Percentiles rank a stretch among this genome's conserved stretches.
These are phyloP conservation scores for Dendronephthya gigantea DNA, from an alignment of 64 coral and sea anemone genomes.

Conservation along the genomic window DNA sequence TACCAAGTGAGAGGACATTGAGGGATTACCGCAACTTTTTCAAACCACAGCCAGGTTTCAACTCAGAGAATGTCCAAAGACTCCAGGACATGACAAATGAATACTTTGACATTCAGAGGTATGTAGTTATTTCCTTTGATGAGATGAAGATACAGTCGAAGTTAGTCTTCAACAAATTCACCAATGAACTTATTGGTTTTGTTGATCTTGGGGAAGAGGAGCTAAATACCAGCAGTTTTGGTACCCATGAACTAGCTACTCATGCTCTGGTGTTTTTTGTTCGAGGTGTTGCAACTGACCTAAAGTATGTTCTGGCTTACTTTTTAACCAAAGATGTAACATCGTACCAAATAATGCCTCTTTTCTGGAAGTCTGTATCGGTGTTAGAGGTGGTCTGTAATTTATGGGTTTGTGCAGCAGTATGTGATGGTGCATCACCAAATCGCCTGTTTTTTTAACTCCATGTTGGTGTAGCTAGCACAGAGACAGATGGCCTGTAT, in stretches of 20 bases:
- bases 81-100: slow-evolving; percentile 15
- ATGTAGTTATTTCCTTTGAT: slow-evolving; percentile 47
- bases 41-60: slow-evolving; percentile 26
- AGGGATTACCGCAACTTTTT: slow-evolving; percentile 32
- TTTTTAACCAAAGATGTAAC: slow-evolving; percentile 14
- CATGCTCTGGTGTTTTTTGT: slow-evolving; percentile 39
- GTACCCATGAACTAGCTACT: slow-evolving; percentile 21
- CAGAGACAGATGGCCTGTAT: slow-evolving; percentile 11
- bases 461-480: slow-evolving; percentile 25
- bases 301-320: slow-evolving; percentile 33
- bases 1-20: slow-evolving; percentile 32
- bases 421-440: slow-evolving; percentile 36
- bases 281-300: slow-evolving; percentile 15
- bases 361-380: slow-evolving; percentile 28
- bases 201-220: slow-evolving; percentile 32
- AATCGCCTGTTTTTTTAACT: slow-evolving; percentile 32
- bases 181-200: slow-evolving; percentile 31
- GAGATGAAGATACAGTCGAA: slow-evolving; percentile 45
- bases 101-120: slow-evolving; percentile 46
- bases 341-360: slow-evolving; percentile 29
- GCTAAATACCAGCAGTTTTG: slow-evolving; percentile 23
- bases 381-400: slow-evolving; percentile 32
- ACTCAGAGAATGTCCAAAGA: slow-evolving; percentile 25
- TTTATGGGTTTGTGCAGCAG: slow-evolving; percentile 23
- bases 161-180: slow-evolving; percentile 37